Base-by-base conservation (phyloP, 1,140 invertebrate species). In the Trachymyrmex cornetzi region DNA sequence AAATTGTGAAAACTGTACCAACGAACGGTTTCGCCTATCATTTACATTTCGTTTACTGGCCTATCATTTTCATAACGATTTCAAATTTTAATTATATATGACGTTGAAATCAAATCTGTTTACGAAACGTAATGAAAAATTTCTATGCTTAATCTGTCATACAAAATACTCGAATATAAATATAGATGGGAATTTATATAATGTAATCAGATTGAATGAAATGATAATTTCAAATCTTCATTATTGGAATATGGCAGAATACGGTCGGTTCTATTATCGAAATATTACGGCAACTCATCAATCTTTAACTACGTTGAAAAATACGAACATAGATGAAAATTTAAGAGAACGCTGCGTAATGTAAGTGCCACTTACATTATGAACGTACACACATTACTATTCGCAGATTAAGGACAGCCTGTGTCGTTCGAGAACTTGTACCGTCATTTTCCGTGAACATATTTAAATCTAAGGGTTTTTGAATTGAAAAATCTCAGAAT, bases 311-410 rank as follows among this genome's bases (percentile, higher is more conserved):
- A 30, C 24, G 38, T 61, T 9, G 24, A 74, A 22, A 34, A 30
- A 71, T 81, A n/a, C 9, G 48, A 12, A 44, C 44, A 19, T 14
- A 44, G 19, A 82, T 22, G 22, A 22, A 27, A 74, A 74, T 74
- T 24, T 24, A 19, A 22, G 34, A 74, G 67, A 24, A 57, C 22
- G 48, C 38, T 59, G 55, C 24, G 34, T 55, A 80, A 82, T 59
- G 69, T 61, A 48, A 80, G 63, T 38, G 64, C 24, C 19, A 74
- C 38, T 59, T 61, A 44, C 19, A 72, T 61, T 74, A 61, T 61
- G 55, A 74, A 61, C 9, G 55, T 69, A 67, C 48, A 44, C 48
- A 27, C 24, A 22, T 74, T 61, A 48, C 12, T 59, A 82, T 44
- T 55, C 44, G 55, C 5, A 11, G 44, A 64, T 72, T 59, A 82